Base-by-base conservation (phyloP, 2,113 vertebrate species). In the Corythoichthys intestinalis region DNA sequence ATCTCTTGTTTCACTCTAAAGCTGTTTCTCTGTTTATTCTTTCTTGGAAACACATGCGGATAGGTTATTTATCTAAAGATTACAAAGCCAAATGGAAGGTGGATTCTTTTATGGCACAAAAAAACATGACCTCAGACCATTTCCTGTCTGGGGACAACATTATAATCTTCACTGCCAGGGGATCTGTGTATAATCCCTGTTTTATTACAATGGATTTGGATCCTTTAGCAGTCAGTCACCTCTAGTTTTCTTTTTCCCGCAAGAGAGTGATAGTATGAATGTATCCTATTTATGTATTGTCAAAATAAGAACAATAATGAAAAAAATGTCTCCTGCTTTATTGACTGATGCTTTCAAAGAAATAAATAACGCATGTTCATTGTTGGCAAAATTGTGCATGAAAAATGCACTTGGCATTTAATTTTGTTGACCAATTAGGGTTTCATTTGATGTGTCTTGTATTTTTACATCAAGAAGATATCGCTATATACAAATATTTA, bases 11-110 rank as follows among this genome's bases (percentile, higher is more conserved):
- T 66, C 60, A 66, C 74, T 76, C 61, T 38, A 35, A 63, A 65
- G 76, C 53, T 76, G 56, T 64, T 38, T 12, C 69, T 67, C 71
- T 28, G 35, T 58, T 15, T 3, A 56, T 56, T 56, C 62, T 20
- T 0, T 44, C 34, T 67, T 0, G 20, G 2, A 4, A 53, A 38
- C 56, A 14, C 56, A 15, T 57, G 5, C 44, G 66, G 6, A 70
- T 65, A 78, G 71, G 72, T 69, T 75, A 79, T 62, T 67, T 77
- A 78, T 79, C 74, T 74, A 53, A 46, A 74, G 70, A 76, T 78
- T 84, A 64, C 68, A 76, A 53, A 75, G 46, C 63, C 63, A 67
- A 69, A 69, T 62, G 57, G 50, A 62, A 48, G 44, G 61, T 61
- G 53, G 44, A 41, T 59, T 74, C 52, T n/a, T 52, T 73, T 10